phyloP scores from a whole-genome alignment of 2,888 invertebrate species.

The Drosophila percnosoma region DNA sequence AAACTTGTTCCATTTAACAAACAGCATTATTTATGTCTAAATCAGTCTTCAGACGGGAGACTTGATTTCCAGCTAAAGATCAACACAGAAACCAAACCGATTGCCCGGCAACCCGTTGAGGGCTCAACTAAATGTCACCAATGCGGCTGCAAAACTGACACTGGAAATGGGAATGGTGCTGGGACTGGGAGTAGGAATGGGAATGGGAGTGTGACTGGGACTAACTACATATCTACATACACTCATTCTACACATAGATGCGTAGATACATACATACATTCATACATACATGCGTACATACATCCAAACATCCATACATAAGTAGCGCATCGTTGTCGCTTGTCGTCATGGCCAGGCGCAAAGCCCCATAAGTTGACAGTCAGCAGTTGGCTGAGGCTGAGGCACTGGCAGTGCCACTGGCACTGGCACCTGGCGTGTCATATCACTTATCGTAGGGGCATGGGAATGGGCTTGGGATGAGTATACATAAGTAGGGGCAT shows the following conservation, averaged over 20 bases:
- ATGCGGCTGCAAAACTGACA: slow-evolving; percentile 18
- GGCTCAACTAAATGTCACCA: slow-evolving; percentile 58
- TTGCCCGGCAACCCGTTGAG: slow-evolving; percentile 49
- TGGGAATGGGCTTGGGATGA: slow-evolving; percentile 5
- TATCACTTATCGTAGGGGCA: slow-evolving; percentile 75
- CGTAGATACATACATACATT: slow-evolving; percentile 15
- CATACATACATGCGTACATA: slow-evolving; percentile 23
- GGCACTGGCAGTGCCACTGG: slow-evolving; percentile 48
- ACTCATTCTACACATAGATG: neutral
- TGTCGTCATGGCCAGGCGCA: slow-evolving; percentile 77
- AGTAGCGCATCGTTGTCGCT: slow-evolving; percentile 67
- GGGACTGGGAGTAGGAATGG: neutral
- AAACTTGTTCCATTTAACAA: slow-evolving; percentile 14
- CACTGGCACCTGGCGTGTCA: slow-evolving; percentile 83
- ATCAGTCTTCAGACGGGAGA: slow-evolving; percentile 11
- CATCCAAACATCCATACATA: slow-evolving; percentile 54
- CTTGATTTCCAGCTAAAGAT: slow-evolving; percentile 69
- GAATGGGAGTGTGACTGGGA: slow-evolving; percentile 19
- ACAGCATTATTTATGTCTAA: slow-evolving; percentile 29
- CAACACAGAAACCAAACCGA: slow-evolving; percentile 33
- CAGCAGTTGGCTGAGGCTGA: slow-evolving; percentile 53
- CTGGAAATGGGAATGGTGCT: slow-evolving; percentile 9
- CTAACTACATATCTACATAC: slow-evolving; percentile 46
- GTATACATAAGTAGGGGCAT: slow-evolving; percentile 3
- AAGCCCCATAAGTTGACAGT: slow-evolving; percentile 72